Conservation (phyloP, 2,888 invertebrate genomes). For the Lagria hirta region DNA sequence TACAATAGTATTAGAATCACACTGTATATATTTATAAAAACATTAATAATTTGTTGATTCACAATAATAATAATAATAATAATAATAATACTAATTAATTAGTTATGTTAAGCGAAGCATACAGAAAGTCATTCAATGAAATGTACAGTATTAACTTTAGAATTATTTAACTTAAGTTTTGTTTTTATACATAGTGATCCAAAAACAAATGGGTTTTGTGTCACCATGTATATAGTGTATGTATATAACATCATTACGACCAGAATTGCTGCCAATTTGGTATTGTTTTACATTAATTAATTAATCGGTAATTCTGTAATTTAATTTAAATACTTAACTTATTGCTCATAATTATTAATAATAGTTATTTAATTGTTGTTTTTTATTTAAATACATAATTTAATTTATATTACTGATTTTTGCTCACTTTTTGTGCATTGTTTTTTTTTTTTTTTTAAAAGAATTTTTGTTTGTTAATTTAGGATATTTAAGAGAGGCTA, state of each 20-base stretch:
- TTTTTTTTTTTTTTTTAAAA: slow-evolving; percentile 18
- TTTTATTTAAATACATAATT: slow-evolving; percentile 17
- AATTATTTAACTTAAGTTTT: slow-evolving; percentile 17
- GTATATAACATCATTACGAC: slow-evolving; percentile 17
- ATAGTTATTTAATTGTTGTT: slow-evolving; percentile 10
- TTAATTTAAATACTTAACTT: slow-evolving; percentile 12
- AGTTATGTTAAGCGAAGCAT: too few species aligned
- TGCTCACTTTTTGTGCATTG: slow-evolving; percentile 26
- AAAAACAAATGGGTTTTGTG: slow-evolving; percentile 1
- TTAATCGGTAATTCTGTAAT: slow-evolving; percentile 19
- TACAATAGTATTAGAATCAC: too few species aligned
- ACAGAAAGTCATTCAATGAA: slow-evolving; percentile 15
- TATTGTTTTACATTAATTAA: slow-evolving; percentile 9
- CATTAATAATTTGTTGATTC: too few species aligned
- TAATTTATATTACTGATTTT: slow-evolving; percentile 19
- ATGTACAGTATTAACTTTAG: slow-evolving; percentile 27
- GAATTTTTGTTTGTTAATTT: slow-evolving; percentile 27
- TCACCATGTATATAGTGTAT: slow-evolving; percentile 1
- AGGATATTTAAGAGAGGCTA: slow-evolving; percentile 34
- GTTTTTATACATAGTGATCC: too few species aligned
- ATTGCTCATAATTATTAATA: slow-evolving; percentile 9
- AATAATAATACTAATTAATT: too few species aligned
- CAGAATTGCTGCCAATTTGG: slow-evolving; percentile 27
- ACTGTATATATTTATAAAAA: too few species aligned
- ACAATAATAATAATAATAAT: too few species aligned